phyloP scores from a whole-genome alignment of 2,888 invertebrate genomes.

The Spodoptera littoralis region DNA sequence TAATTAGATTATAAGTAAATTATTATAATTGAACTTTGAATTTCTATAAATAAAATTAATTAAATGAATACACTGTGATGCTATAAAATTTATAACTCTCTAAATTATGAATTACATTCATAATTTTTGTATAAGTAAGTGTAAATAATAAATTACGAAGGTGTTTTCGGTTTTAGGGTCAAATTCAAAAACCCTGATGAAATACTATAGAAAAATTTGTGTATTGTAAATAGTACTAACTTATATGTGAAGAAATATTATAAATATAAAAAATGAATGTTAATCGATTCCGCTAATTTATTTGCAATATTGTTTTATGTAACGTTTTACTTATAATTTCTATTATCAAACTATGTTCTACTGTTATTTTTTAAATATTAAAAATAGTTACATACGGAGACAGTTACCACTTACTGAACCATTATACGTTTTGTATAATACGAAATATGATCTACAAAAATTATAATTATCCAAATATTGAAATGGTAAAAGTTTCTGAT shows the following conservation, averaged over 20 bases:
- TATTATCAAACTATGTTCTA: neutral
- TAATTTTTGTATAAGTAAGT: conserved; percentile 53
- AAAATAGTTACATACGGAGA: too few species aligned
- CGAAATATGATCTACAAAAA: too few species aligned
- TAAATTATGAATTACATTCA: conserved; percentile 59
- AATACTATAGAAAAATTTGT: conserved; percentile 63
- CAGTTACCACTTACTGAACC: too few species aligned
- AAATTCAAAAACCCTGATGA: conserved; percentile 56
- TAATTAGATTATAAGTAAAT: conserved; percentile 42
- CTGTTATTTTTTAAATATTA: too few species aligned
- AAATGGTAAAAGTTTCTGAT: too few species aligned
- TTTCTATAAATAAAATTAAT: conserved; percentile 52
- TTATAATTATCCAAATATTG: too few species aligned
- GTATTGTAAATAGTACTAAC: conserved; percentile 60
- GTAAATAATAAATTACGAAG: conserved; percentile 53
- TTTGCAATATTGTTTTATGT: conserved; percentile 35
- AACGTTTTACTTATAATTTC: conserved; percentile 22
- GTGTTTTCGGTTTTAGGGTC: conserved; percentile 56
- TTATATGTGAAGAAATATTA: conserved; percentile 47
- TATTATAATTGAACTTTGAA: conserved; percentile 44
- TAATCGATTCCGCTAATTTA: conserved; percentile 41
- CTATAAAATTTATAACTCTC: conserved; percentile 73
- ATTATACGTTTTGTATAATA: too few species aligned
- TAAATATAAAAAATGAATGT: conserved; percentile 48
- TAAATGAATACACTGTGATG: conserved; percentile 86